Evolutionary conservation across 2,797 vertebrate genomes (phyloP).

Genomic region (Aplochiton taeniatus): DNA sequence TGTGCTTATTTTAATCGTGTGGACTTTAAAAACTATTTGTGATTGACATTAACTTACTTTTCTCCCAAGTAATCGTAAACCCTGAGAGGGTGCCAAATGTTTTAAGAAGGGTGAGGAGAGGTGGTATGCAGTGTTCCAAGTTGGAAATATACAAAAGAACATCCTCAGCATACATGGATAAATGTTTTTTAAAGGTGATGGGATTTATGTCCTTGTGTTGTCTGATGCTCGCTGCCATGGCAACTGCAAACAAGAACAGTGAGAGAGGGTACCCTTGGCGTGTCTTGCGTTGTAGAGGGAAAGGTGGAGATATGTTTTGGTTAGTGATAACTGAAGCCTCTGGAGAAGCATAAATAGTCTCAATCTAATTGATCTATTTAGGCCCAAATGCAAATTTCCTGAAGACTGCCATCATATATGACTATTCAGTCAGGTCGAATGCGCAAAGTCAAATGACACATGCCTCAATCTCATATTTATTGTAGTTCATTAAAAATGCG

Average conservation of each 20-base stretch:
- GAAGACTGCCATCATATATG: conserved; percentile 4
- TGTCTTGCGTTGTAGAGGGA: not conserved
- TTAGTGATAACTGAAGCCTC: no score
- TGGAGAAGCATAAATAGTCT: no score
- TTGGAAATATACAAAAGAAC: no score
- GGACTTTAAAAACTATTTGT: not conserved
- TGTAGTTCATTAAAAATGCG: conserved; percentile 2
- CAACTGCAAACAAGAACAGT: conserved; percentile 1
- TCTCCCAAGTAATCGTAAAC: conserved; percentile 12
- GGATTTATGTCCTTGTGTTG: not conserved
- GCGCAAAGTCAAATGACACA: conserved; percentile 7
- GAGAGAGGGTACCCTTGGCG: conserved; percentile 1
- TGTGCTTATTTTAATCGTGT: not conserved
- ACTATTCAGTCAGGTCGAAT: conserved; percentile 10
- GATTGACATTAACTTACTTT: conserved; percentile 13
- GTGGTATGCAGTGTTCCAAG: conserved; percentile 1
- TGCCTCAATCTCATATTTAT: not conserved
- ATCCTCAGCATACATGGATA: no score
- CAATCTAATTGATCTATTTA: no score
- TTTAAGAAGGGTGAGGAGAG: not conserved
- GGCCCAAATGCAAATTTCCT: conserved; percentile 11
- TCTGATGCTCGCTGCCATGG: conserved; percentile 2
- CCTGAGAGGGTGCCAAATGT: conserved; percentile 10
- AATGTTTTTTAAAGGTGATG: conserved; percentile 7
- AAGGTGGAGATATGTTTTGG: no score